Base-by-base conservation (phyloP, 2,888 invertebrate genomes). In the Hyles lineata region DNA sequence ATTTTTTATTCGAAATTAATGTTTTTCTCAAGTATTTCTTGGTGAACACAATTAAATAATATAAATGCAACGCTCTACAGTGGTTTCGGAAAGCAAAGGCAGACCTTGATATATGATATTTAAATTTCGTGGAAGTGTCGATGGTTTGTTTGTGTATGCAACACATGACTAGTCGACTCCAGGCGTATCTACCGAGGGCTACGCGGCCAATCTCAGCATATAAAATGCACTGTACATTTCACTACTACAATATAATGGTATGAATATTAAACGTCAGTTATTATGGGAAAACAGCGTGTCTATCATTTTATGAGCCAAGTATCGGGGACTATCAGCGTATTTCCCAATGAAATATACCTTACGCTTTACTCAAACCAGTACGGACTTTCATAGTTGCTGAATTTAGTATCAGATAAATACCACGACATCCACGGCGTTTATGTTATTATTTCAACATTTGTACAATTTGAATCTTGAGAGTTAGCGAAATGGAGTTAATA, bases 101-200 rank as follows among this genome's bases (percentile, higher is more conserved):
- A 17, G 61, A 61, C 61, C 23, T 61, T 61, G 74, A 61, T 61
- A 29, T 25, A 5, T 29, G 74, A 61, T 61, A 61, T 25, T 25
- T 29, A 29, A 61, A 29, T 61, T 61, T 61, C 61, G 25, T 61
- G 25, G 61, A 61, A 61, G 11, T 25, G 25, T 61, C 23, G 23
- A 61, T 25, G 23, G 17, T 55, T 55, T 55, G n/a, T 55, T 55
- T 55, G 55, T 55, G 5, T 55, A 55, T 55, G 55, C 55, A n/a
- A 17, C 55, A 55, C 55, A 55, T n/a, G 55, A 55, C 19, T 55
- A n/a, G 19, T 19, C 55, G 55, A 55, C 55, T 19, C 55, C 55
- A 55, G 55, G 55, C 55, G 55, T n/a, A 55, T 55, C n/a, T 55
- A 25, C 19, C 6, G 29, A 25, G 7, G 29, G 0, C 25, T 29